Conservation (phyloP, 2,113 vertebrate species). For the Dipodomys spectabilis region DNA sequence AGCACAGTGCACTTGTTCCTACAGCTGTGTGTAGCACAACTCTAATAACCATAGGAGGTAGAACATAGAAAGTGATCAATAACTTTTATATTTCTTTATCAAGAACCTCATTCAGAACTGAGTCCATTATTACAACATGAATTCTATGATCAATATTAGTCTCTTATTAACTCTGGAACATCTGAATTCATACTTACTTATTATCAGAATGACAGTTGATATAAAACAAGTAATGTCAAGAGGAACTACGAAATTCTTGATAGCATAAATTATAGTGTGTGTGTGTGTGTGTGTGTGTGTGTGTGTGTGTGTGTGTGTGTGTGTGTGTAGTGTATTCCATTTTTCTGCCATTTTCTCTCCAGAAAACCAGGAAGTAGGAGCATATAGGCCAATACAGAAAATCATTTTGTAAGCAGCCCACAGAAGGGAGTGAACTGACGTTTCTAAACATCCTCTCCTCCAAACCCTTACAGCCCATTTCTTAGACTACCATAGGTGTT, state of each 20-base stretch:
- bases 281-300: too few species aligned
- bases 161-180: constrained; percentile 19
- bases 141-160: constrained; percentile 1
- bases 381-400: background rate
- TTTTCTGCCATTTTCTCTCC: background rate
- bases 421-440: background rate
- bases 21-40: background rate
- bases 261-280: background rate
- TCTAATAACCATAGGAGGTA: background rate
- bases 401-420: background rate
- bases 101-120: constrained; percentile 12
- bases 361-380: background rate
- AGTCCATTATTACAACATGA: background rate
- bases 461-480: background rate
- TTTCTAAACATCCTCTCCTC: background rate
- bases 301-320: background rate
- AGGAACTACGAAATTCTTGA: constrained; percentile 7
- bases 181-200: constrained; percentile 47
- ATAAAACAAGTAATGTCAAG: background rate
- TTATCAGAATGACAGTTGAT: background rate
- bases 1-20: background rate
- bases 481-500: background rate
- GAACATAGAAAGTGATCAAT: background rate
- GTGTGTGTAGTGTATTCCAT: background rate
- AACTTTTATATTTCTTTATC: background rate